These are phyloP conservation scores for Cyanoramphus novaezelandiae DNA, from an alignment of 2,113 vertebrate species.

Conservation along the genomic window DNA sequence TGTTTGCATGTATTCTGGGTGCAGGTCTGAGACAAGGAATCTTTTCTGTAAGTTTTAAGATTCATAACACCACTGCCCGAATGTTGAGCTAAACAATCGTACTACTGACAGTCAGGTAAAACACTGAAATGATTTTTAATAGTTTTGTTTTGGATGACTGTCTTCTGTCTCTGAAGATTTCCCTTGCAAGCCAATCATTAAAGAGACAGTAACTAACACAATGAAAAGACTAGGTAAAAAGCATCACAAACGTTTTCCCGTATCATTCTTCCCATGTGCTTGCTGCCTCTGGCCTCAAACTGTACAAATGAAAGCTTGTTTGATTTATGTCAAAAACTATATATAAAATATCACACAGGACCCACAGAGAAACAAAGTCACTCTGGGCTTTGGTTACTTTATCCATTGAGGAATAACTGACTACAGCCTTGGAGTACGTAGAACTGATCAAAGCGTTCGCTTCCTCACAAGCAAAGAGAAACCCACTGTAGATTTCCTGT, in stretches of 20 bases:
- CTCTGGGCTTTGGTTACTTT: slow-evolving; percentile 56
- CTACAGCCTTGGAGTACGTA: slow-evolving; percentile 46
- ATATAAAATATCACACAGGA: slow-evolving; percentile 62
- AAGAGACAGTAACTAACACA: slow-evolving; percentile 3
- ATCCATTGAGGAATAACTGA: slow-evolving; percentile 62
- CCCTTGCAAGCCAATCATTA: slow-evolving; percentile 35
- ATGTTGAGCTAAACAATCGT: background rate
- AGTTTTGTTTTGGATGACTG: slow-evolving; percentile 20
- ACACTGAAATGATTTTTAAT: background rate
- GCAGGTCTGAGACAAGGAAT: background rate
- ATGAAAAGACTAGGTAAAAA: slow-evolving; percentile 44
- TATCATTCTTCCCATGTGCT: slow-evolving; percentile 9
- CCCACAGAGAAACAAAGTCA: slow-evolving; percentile 53
- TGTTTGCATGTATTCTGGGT: background rate
- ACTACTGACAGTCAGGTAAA: slow-evolving; percentile 9
- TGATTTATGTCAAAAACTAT: slow-evolving; percentile 65
- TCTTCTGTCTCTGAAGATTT: slow-evolving; percentile 21
- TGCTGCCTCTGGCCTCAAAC: slow-evolving; percentile 53
- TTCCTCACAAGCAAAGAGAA: slow-evolving; percentile 51
- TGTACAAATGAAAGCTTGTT: slow-evolving; percentile 62
- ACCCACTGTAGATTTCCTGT: slow-evolving; percentile 61
- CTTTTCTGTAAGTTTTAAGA: background rate
- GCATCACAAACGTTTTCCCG: background rate
- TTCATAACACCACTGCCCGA: background rate
- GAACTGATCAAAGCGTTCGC: slow-evolving; percentile 51